Evolutionary conservation across 1,140 invertebrate species (phyloP).

Genomic region (Ladona fulva): DNA sequence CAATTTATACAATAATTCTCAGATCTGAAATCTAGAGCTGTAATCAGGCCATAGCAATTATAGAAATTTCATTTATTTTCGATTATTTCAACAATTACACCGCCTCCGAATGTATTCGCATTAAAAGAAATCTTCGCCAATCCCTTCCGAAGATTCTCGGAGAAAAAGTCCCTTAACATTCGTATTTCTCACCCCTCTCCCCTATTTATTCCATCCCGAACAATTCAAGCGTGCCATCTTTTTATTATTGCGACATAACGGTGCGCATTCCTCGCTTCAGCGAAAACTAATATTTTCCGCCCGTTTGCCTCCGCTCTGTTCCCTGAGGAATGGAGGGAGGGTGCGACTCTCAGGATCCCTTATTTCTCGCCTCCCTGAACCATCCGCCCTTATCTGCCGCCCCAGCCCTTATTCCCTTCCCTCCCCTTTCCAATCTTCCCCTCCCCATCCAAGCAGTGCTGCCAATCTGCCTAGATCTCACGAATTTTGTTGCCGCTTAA

Average conservation of each 20-base stretch:
- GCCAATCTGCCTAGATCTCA: too few species aligned
- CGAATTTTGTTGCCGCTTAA: too few species aligned
- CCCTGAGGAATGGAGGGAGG: background rate
- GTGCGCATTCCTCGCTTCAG: background rate
- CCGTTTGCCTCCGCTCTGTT: background rate
- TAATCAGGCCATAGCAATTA: too few species aligned
- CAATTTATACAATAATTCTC: too few species aligned
- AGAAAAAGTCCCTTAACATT: background rate
- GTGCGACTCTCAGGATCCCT: background rate
- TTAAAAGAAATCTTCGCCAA: too few species aligned
- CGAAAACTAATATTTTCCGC: background rate
- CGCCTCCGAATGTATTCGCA: too few species aligned
- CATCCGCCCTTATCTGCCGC: background rate
- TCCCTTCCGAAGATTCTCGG: too few species aligned
- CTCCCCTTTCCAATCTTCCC: background rate
- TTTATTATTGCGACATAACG: slow-evolving; percentile 6
- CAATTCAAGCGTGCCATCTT: background rate
- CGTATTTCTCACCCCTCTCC: background rate
- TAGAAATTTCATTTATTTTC: too few species aligned
- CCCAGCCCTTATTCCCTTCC: background rate
- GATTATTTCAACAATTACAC: too few species aligned
- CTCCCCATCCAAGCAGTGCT: background rate
- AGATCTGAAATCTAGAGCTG: too few species aligned
- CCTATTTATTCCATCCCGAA: background rate
- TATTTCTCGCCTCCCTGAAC: background rate